phyloP scores from a whole-genome alignment of 2,888 invertebrate genomes.

The Tipula vernalis region DNA sequence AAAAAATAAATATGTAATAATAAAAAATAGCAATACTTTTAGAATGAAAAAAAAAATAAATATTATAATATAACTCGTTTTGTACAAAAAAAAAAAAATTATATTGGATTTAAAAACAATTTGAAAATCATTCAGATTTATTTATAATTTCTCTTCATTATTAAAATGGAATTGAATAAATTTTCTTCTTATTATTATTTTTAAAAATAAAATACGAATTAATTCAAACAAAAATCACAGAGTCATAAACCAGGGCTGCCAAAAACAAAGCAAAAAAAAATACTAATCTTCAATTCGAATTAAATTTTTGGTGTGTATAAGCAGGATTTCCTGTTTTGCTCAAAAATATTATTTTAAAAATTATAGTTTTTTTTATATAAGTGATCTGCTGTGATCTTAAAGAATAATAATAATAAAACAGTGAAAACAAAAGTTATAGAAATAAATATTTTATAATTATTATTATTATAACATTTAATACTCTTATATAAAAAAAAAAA shows the following conservation, averaged over 20 bases:
- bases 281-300: not conserved
- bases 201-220: not conserved
- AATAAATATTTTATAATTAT: not conserved
- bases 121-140: not conserved
- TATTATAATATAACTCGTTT: not conserved
- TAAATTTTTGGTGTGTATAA: not conserved
- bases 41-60: not conserved
- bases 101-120: not conserved
- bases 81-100: not conserved
- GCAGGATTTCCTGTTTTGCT: not conserved
- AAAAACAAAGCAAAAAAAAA: not conserved
- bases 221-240: not conserved
- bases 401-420: not conserved
- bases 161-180: not conserved
- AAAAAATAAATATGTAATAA: not conserved
- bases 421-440: not conserved
- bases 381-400: not conserved
- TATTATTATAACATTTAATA: not conserved
- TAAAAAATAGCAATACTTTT: conserved; percentile 4
- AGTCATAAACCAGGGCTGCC: not conserved
- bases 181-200: not conserved
- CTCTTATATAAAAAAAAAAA: not conserved
- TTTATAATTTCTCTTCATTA: not conserved
- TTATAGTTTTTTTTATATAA: not conserved
- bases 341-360: not conserved